Evolutionary conservation across 2,888 invertebrate genomes (phyloP), one percentile per base, ranked within the genome.

Genomic region (Drosophila paramelanica): DNA sequence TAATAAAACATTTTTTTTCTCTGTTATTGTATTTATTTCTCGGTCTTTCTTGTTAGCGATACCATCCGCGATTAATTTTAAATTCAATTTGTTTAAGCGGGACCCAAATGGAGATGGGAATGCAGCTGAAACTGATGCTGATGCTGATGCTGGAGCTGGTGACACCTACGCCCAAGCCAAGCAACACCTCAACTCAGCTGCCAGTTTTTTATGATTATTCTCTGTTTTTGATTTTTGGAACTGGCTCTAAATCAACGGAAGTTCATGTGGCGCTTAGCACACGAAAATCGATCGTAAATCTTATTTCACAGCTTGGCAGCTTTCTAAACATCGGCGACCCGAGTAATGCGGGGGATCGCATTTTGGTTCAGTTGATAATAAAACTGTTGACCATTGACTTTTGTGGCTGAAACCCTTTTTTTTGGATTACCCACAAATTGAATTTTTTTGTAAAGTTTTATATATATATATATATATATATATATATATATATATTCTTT

Each of bases 251-350:
- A 72, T 68, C 62, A 84, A 76, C 88, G 83, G 83, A 83, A 83
- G 88, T 88, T 83, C 88, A 77, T 81, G 88, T 88, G 83, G 83
- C 83, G 83, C 83, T 88, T 60, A 88, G 76, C 67, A 78, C 67
- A 75, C 77, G 77, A 73, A 70, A 81, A 73, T 72, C 53, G 60
- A 58, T 67, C 66, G 81, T 81, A 81, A 81, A 85, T 81, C 79
- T 75, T 77, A 53, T 57, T 77, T 75, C 73, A 73, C 75, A 75
- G 77, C 74, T 73, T 73, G 74, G 25, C 59, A 62, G 73, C 75
- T 75, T 75, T 75, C 75, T 75, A 75, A 77, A 67, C 51, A 70
- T 53, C 52, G 33, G 39, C 20, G 27, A 20, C 47, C 36, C 36
- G 53, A 17, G 33, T 41, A 75, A 71, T 75, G 77, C 77, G 73